Evolutionary conservation across 2,888 invertebrate species (phyloP), one percentile per base, ranked within the genome.

Genomic region (Amblyjoppa proteus): DNA sequence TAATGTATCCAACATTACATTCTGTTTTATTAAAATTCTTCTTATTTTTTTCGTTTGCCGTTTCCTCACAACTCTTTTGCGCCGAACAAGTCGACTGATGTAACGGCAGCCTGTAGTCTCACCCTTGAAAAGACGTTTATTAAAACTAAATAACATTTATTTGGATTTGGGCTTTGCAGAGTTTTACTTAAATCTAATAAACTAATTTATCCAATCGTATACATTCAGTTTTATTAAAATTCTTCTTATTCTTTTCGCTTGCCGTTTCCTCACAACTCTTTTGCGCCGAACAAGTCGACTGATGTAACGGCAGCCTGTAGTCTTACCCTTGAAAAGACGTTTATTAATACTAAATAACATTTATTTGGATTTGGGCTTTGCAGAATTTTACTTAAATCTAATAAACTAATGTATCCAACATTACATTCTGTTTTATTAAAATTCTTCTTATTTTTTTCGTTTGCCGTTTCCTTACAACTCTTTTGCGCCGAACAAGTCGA

Each of bases 1-100:
- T 34, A 2, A 34, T 34, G 2, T 2, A 34, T 34, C 34, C 2
- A 34, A 34, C 4, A 2, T 2, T 34, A 34, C 34, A 4, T 34
- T 34, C 34, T 2, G 20, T 20, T 20, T 20, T 20, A 20, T 20
- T 20, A 20, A 20, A 20, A 20, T 70, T 73, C 49, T 38, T 68
- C 25, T 64, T 20, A 28, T 38, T 58, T 58, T 70, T 69, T 64
- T 71, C 75, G 69, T 11, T 51, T 11, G 51, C n/a, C 34, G 38
- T 69, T 28, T 69, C 75, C 69, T 69, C 38, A 64, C 53, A 25
- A 34, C 64, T 41, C 74, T 64, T 61, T 75, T 7, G 61, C 58
- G 20, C 74, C 16, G 64, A 34, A 51, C 45, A 34, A 16, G 38
- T 49, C 61, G 41, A 38, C 73, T 69, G 61, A 76, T 66, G 38